These are phyloP conservation scores for Drosophila nigricruria DNA, from an alignment of 2,888 invertebrate genomes.

Conservation along the genomic window DNA sequence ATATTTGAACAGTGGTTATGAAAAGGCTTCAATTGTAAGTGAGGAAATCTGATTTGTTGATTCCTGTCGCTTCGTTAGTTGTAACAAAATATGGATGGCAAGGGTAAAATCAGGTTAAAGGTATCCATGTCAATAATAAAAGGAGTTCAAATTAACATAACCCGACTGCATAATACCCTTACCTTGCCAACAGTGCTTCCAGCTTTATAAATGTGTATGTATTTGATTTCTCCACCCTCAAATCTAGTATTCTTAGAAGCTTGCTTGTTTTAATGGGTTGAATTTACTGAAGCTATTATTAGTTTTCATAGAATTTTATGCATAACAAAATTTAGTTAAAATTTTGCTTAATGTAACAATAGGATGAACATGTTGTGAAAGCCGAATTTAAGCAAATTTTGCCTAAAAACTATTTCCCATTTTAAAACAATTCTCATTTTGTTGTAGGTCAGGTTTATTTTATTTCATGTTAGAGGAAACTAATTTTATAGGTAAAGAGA, in stretches of 20 bases:
- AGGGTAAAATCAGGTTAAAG: background rate
- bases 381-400: too few species aligned
- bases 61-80: background rate
- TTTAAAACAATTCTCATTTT: background rate
- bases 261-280: too few species aligned
- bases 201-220: too few species aligned
- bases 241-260: too few species aligned
- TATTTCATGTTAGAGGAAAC: background rate
- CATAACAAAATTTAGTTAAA: background rate
- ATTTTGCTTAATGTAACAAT: background rate
- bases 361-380: background rate
- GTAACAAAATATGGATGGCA: background rate
- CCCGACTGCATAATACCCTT: background rate
- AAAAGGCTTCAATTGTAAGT: background rate
- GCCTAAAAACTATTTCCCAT: background rate
- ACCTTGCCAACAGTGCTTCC: too few species aligned
- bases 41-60: background rate
- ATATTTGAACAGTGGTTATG: background rate
- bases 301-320: too few species aligned
- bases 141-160: background rate
- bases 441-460: slow-evolving; percentile 16
- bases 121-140: background rate
- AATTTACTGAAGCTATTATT: too few species aligned
- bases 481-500: too few species aligned
- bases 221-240: too few species aligned